Conservation (phyloP, 1,140 invertebrate species). For the Nebria ingens region DNA sequence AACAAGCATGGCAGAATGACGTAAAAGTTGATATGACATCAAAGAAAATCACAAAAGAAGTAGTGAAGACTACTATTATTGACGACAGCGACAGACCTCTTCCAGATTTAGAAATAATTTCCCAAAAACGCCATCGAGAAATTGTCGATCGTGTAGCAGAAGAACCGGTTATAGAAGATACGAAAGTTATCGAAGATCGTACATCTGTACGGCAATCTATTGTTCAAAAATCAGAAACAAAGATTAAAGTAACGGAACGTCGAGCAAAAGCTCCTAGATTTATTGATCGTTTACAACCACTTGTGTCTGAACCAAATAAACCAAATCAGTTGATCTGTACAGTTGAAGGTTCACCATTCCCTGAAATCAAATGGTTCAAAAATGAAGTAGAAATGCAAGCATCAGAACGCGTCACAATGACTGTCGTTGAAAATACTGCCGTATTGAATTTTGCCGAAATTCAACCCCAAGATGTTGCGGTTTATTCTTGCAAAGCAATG, state of each 20-base stretch:
- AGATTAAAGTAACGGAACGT: constrained; percentile 37
- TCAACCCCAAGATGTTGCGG: constrained; percentile 57
- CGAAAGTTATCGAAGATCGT: constrained; percentile 30
- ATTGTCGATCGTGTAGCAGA: constrained; percentile 38
- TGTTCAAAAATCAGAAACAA: constrained; percentile 41
- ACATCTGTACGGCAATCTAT: constrained; percentile 30
- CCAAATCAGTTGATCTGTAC: constrained; percentile 53
- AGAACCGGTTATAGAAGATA: constrained; percentile 37
- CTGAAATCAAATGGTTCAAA: constrained; percentile 66
- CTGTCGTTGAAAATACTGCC: constrained; percentile 46
- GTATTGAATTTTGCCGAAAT: constrained; percentile 54
- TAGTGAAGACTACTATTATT: constrained; percentile 30
- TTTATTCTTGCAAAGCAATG: constrained; percentile 67
- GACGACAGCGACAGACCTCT: constrained; percentile 39
- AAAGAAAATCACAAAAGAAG: constrained; percentile 36
- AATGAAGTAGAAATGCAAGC: constrained; percentile 56
- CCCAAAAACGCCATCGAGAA: constrained; percentile 31
- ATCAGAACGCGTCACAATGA: constrained; percentile 51
- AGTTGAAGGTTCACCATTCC: constrained; percentile 55
- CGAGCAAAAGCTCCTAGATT: constrained; percentile 55
- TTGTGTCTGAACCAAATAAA: constrained; percentile 48
- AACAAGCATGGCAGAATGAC: constrained; percentile 37
- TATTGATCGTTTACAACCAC: constrained; percentile 55
- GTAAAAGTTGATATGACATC: constrained; percentile 41
- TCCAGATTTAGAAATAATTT: constrained; percentile 42